Conservation (phyloP, 2,113 vertebrate species). For the Gymnobelideus leadbeateri region DNA sequence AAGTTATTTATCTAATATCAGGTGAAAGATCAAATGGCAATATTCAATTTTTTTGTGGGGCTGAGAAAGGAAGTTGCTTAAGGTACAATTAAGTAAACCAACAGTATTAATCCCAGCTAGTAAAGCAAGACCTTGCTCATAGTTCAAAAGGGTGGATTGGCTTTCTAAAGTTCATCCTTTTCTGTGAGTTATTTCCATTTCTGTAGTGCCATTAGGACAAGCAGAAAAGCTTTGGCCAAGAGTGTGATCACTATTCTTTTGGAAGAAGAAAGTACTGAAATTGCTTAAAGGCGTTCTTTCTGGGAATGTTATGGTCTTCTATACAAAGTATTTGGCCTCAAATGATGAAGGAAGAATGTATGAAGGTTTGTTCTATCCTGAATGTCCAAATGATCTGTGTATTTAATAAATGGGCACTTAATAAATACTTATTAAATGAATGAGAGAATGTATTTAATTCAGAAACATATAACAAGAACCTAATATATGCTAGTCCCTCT, state of each 20-base stretch:
- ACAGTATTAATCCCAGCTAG: not conserved
- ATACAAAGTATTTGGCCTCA: not conserved
- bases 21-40: not conserved
- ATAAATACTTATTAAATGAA: not conserved
- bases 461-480: not conserved
- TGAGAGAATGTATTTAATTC: not conserved
- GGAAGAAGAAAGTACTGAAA: not conserved
- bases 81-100: not conserved
- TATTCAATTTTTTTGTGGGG: not conserved
- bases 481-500: not conserved
- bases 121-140: not conserved
- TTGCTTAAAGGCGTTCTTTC: not conserved
- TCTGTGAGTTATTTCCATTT: conserved; percentile 22
- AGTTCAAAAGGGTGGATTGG: conserved; percentile 4
- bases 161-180: conserved; percentile 28
- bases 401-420: not conserved
- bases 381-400: not conserved
- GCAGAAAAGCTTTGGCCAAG: not conserved
- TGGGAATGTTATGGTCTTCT: not conserved
- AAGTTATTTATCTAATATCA: conserved; percentile 4
- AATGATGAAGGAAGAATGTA: not conserved
- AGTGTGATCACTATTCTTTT: not conserved
- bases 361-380: not conserved
- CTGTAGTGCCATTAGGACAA: not conserved
- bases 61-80: conserved; percentile 23